Percentiles rank a stretch among this genome's conserved stretches.
Conservation (phyloP, 2,113 vertebrate genomes). For the Vombatus ursinus region DNA sequence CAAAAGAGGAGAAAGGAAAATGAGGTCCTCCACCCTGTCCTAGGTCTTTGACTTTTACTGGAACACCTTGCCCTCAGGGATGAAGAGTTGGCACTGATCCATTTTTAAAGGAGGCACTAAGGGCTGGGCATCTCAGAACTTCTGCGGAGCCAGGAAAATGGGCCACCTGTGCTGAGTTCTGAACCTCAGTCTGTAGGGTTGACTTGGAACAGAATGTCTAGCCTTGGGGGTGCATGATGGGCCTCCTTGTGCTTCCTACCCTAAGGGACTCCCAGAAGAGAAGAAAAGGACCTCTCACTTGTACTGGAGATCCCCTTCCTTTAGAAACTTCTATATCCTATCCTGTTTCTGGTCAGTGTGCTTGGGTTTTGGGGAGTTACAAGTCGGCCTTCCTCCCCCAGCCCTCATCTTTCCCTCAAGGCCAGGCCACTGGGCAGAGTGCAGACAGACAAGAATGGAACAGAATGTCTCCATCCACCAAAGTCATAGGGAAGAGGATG, state of each 20-base stretch:
- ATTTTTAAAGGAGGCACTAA: not conserved
- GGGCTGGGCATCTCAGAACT: slow-evolving; percentile 1
- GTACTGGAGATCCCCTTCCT: not conserved
- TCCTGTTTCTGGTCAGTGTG: not conserved
- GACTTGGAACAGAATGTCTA: not conserved
- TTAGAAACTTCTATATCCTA: not conserved
- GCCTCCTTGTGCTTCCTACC: not conserved
- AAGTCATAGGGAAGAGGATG: not conserved
- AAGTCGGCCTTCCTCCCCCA: not conserved
- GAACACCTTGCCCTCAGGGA: not conserved
- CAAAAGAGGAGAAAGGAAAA: not conserved
- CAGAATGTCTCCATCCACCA: not conserved
- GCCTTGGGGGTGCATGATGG: not conserved
- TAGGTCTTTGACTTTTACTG: not conserved
- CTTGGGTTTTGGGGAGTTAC: not conserved
- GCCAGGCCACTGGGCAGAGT: not conserved
- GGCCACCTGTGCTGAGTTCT: not conserved
- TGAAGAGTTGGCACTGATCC: not conserved
- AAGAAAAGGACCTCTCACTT: not conserved
- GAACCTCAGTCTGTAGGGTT: not conserved
- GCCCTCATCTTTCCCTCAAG: not conserved
- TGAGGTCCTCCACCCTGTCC: not conserved
- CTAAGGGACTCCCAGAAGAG: not conserved
- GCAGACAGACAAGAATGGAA: not conserved
- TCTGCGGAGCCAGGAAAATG: not conserved